A percentile compares a stretch with the other conserved stretches of the same genome.
Evolutionary conservation across 2,113 vertebrate genomes (phyloP).

Genomic region (Gallinago media): DNA sequence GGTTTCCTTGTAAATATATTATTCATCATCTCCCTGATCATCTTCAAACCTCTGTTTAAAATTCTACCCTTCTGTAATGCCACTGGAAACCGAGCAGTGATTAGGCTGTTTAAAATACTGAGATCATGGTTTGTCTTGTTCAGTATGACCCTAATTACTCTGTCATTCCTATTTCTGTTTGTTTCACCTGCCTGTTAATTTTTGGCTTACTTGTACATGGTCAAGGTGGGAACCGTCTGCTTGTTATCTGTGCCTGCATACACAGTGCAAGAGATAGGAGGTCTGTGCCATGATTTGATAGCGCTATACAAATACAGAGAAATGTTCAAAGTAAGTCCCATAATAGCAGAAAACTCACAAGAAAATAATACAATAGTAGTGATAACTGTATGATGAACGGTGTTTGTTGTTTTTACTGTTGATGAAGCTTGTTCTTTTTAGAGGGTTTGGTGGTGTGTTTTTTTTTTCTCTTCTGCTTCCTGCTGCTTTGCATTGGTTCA

Average conservation of each 20-base stretch:
- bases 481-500: neutral
- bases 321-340: neutral
- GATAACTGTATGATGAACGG: neutral
- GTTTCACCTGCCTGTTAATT: neutral
- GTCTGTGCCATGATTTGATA: accelerated
- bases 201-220: neutral
- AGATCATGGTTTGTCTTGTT: neutral
- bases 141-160: neutral
- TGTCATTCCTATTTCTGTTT: neutral
- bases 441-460: neutral
- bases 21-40: neutral
- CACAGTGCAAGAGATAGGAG: neutral
- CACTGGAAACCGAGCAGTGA: neutral
- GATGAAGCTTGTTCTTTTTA: neutral
- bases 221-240: neutral
- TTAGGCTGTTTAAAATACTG: neutral
- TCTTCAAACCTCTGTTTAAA: neutral
- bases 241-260: neutral
- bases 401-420: neutral
- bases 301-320: neutral
- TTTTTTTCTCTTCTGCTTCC: neutral
- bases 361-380: neutral
- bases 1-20: neutral
- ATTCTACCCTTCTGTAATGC: neutral
- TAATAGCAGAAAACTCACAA: neutral